Percentiles rank a stretch among this genome's conserved stretches.
These are phyloP conservation scores for Kryptolebias ocellatus DNA, from an alignment of 2,797 vertebrate species.

Conservation along the genomic window DNA sequence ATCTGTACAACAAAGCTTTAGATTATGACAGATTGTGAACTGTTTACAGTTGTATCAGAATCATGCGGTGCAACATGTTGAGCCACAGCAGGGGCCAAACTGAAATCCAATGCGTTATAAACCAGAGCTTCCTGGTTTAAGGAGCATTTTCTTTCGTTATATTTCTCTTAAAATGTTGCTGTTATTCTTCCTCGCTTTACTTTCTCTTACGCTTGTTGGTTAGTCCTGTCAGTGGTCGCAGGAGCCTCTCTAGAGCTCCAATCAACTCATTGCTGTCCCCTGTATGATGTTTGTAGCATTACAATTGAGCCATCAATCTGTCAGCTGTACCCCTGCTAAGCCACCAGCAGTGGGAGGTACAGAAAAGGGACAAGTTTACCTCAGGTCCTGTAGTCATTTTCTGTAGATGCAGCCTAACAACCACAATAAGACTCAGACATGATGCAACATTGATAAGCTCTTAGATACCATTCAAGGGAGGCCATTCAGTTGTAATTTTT, in stretches of 20 bases:
- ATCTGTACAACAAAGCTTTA: slow-evolving; percentile 42
- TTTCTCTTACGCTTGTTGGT: slow-evolving; percentile 52
- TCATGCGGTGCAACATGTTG: slow-evolving; percentile 55
- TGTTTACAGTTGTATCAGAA: slow-evolving; percentile 66
- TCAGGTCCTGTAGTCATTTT: slow-evolving; percentile 45
- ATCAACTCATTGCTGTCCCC: slow-evolving; percentile 62
- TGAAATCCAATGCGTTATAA: slow-evolving; percentile 49
- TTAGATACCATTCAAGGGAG: slow-evolving; percentile 55
- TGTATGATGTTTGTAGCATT: slow-evolving; percentile 72
- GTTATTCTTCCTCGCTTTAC: slow-evolving; percentile 14
- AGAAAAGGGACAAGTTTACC: slow-evolving; percentile 46
- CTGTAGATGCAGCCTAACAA: slow-evolving; percentile 45
- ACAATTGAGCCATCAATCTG: slow-evolving; percentile 80
- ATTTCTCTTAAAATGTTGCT: slow-evolving; percentile 1
- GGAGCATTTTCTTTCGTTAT: slow-evolving; percentile 5
- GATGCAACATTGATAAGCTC: slow-evolving; percentile 53
- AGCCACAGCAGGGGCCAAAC: slow-evolving; percentile 27
- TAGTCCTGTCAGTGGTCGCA: slow-evolving; percentile 62
- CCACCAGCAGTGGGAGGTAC: slow-evolving; percentile 46
- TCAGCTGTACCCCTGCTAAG: slow-evolving; percentile 57
- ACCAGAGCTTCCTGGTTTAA: slow-evolving; percentile 19
- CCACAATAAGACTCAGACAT: slow-evolving; percentile 49
- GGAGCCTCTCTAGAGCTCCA: slow-evolving; percentile 54
- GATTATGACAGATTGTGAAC: slow-evolving; percentile 62
- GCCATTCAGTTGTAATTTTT: slow-evolving; percentile 43